A percentile compares a stretch with the other conserved stretches of the same genome.
Evolutionary conservation across 2,113 vertebrate species (phyloP).

Genomic region (Epinephelus lanceolatus): DNA sequence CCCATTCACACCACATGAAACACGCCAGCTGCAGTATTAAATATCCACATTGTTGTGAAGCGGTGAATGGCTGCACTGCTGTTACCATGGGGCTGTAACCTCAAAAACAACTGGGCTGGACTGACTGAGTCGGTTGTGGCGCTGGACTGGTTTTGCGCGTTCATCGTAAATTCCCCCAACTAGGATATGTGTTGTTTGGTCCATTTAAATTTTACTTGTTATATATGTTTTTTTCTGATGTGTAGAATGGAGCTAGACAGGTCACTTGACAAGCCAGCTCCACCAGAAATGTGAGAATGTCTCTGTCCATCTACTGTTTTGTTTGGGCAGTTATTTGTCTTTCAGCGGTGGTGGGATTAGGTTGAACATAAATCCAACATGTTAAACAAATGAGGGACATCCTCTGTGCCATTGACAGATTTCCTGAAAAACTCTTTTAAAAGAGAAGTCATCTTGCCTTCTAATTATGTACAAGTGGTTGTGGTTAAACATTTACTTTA

Average conservation of each 20-base stretch:
- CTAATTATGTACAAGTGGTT: neutral
- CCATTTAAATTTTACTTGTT: conserved; percentile 14
- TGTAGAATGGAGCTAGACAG: neutral
- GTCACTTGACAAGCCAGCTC: neutral
- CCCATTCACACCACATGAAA: conserved; percentile 74
- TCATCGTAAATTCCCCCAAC: conserved; percentile 2
- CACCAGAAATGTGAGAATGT: neutral
- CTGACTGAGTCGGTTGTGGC: conserved; percentile 23
- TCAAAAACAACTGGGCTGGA: conserved; percentile 59
- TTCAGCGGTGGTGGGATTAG: neutral
- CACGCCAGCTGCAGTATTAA: conserved; percentile 78
- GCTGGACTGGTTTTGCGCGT: conserved; percentile 22
- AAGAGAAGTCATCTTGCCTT: neutral
- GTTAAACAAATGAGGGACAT: conserved; percentile 13
- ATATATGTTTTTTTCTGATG: neutral
- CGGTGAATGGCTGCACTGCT: conserved; percentile 61
- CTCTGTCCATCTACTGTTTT: neutral
- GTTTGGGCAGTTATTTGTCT: conserved; percentile 25
- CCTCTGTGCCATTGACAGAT: neutral
- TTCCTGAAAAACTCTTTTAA: neutral
- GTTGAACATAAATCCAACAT: neutral
- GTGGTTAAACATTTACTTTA: neutral
- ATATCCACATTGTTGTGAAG: conserved; percentile 78
- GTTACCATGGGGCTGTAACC: conserved; percentile 70
- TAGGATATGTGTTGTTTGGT: neutral